Evolutionary conservation across 1,140 invertebrate species (phyloP).

Genomic region (Bacillus rossius): DNA sequence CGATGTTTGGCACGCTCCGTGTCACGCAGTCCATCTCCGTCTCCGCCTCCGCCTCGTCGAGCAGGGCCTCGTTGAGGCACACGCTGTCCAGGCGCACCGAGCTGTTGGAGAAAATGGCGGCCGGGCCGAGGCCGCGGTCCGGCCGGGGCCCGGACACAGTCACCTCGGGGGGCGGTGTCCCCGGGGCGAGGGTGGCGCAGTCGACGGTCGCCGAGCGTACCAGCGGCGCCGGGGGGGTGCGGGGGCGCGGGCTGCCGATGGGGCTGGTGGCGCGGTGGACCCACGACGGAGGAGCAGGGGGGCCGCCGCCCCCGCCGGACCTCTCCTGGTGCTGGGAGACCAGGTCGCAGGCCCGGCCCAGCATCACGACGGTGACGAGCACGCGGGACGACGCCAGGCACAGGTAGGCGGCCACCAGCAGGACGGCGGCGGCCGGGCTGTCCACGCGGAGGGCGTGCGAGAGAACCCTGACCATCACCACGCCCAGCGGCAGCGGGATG

Average conservation of each 20-base stretch:
- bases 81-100: constrained; percentile 79
- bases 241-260: constrained; percentile 30
- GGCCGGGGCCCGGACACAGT: not conserved
- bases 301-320: constrained; percentile 28
- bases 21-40: not conserved
- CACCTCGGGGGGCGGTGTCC: not conserved
- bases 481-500: constrained; percentile 91
- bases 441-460: constrained; percentile 60
- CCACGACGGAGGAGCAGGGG: no score
- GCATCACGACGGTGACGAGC: constrained; percentile 77
- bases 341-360: constrained; percentile 83
- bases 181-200: not conserved
- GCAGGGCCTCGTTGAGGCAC: constrained; percentile 34
- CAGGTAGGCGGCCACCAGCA: constrained; percentile 69
- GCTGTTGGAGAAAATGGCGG: constrained; percentile 82
- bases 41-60: not conserved
- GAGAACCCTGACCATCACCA: constrained; percentile 82
- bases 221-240: constrained; percentile 13
- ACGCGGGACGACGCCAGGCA: constrained; percentile 78
- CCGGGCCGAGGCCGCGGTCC: constrained; percentile 48
- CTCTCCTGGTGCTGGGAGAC: constrained; percentile 69
- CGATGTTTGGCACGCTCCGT: constrained; percentile 10
- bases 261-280: constrained; percentile 41
- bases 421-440: constrained; percentile 57
- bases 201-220: constrained; percentile 8